Evolutionary conservation across 2,113 vertebrate genomes (phyloP).

Genomic region (Oceanites oceanicus): DNA sequence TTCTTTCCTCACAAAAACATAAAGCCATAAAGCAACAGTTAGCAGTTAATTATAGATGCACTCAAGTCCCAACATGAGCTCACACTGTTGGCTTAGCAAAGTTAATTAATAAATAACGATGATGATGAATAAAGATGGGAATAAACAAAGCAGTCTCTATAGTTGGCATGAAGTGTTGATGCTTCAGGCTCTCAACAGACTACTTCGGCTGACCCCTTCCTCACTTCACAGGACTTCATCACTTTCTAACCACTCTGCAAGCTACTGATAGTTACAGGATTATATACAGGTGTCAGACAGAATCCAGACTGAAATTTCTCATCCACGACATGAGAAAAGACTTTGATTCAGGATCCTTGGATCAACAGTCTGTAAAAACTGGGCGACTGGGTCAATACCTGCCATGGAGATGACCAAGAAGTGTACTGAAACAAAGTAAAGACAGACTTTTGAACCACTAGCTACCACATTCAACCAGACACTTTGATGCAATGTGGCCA

Average conservation of each 20-base stretch:
- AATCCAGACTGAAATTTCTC: background rate
- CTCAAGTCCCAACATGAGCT: slow-evolving; percentile 19
- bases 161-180: background rate
- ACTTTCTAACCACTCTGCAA: background rate
- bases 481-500: background rate
- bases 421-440: background rate
- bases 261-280: background rate
- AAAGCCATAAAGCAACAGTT: slow-evolving; percentile 22
- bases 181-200: background rate
- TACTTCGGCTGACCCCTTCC: background rate
- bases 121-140: slow-evolving; percentile 43
- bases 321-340: background rate
- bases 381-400: background rate
- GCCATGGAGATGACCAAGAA: rapidly evolving
- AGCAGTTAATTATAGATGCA: slow-evolving; percentile 47
- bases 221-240: background rate
- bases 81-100: slow-evolving; percentile 15
- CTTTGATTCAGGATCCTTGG: background rate
- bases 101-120: slow-evolving; percentile 54
- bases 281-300: background rate
- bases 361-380: background rate
- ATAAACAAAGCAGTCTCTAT: slow-evolving; percentile 15
- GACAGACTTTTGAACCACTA: background rate
- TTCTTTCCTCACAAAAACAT: background rate
- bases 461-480: background rate